These are phyloP conservation scores for Esox niger DNA, from an alignment of 2,113 vertebrate species.

Conservation along the genomic window DNA sequence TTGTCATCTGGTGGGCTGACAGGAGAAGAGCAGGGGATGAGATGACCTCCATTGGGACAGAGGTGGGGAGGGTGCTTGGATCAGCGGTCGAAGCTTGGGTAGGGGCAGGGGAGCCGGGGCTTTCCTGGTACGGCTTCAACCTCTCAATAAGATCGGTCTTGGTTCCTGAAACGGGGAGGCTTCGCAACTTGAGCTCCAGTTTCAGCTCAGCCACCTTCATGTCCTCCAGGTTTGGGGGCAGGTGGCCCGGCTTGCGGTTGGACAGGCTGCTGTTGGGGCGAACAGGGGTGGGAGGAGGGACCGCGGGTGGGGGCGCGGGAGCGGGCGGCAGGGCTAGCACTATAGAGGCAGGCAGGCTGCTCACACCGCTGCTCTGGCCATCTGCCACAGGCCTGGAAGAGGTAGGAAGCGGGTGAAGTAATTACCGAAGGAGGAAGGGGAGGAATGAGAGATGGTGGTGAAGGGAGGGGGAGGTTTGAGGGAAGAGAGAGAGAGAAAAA, in stretches of 20 bases:
- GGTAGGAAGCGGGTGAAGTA: conserved; percentile 21
- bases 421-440: conserved; percentile 14
- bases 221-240: conserved; percentile 93
- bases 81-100: conserved; percentile 3
- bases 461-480: conserved; percentile 20
- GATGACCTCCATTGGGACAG: conserved; percentile 66
- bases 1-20: conserved; percentile 42
- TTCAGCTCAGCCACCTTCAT: conserved; percentile 98
- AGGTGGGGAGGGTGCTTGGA: conserved; percentile 34
- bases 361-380: conserved; percentile 74
- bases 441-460: conserved; percentile 5
- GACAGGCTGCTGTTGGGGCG: conserved; percentile 71
- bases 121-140: conserved; percentile 90
- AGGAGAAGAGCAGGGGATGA: conserved; percentile 38
- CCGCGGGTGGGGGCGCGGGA: conserved; percentile 56
- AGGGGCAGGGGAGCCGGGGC: conserved; percentile 38
- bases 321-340: conserved; percentile 73
- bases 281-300: conserved; percentile 27
- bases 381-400: conserved; percentile 80
- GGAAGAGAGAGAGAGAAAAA: conserved; percentile 28
- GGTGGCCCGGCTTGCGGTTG: conserved; percentile 82
- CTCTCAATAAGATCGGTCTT: conserved; percentile 95
- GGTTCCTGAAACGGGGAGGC: conserved; percentile 94
- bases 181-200: conserved; percentile 91
- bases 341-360: conserved; percentile 69